Base-by-base conservation (phyloP, 1,140 invertebrate genomes). In the Penaeus vannamei region DNA sequence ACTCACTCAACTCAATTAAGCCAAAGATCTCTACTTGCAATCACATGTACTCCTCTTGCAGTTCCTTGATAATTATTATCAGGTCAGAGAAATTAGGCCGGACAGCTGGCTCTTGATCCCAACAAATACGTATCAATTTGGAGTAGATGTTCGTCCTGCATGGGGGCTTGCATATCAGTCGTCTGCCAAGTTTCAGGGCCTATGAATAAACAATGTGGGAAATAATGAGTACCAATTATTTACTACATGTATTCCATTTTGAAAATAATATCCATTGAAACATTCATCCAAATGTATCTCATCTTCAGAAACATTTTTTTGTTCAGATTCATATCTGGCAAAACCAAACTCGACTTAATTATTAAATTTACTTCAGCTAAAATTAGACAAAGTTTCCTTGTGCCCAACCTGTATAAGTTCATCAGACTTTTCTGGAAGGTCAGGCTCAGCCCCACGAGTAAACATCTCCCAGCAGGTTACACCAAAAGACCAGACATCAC, bases 381-480 rank as follows among this genome's bases (percentile, higher is more conserved):
- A 46, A 46, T 3, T 46, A 53, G 8, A 53, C 0, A 53, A 53
- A 53, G 53, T 12, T 53, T 53, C 53, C 10, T 53, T 53, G 17
- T 53, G 53, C 12, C 53, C 8, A 17, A 53, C 85, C 85, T 86
- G 69, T 84, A 87, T 76, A 19, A 87, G 80, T 23, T 32, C 82
- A 42, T 79, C 83, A 29, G 80, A 85, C 32, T 87, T 64, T 36
- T 90, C 81, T 42, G 84, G 84, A n/a, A 90, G 87, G 69, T 86
- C 46, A n/a, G 91, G 66, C 60, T 80, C 86, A 66, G 81, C 19
- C 62, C 91, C 92, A 22, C 89, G 91, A 23, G 92, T 92, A 72
- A 92, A 93, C 81, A 93, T 92, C 90, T 93, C 93, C 93, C 93
- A 93, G 0, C 93, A 87, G 62, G 92, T 92, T 8, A 93, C 92